phyloP scores from a whole-genome alignment of 1,140 invertebrate species.

The Aphaenogaster floridana region DNA sequence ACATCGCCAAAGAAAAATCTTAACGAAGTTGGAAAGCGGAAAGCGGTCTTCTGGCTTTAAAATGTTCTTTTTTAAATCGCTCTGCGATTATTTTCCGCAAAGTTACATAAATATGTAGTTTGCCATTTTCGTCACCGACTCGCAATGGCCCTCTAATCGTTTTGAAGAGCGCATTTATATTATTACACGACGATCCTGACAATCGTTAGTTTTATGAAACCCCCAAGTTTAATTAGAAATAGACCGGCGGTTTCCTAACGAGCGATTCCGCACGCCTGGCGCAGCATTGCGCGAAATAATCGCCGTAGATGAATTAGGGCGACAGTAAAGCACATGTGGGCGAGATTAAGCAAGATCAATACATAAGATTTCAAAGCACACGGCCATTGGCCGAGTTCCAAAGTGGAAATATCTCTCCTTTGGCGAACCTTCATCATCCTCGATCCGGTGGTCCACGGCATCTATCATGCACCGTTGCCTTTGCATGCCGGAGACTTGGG shows the following conservation, averaged over 20 bases:
- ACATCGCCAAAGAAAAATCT: not conserved
- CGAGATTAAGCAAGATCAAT: constrained; percentile 56
- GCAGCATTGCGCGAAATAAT: constrained; percentile 36
- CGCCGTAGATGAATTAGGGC: constrained; percentile 41
- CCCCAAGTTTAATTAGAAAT: not conserved
- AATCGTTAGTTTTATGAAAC: not conserved
- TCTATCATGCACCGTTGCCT: constrained; percentile 33
- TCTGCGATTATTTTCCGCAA: not conserved
- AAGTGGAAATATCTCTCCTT: constrained; percentile 57
- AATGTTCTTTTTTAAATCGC: not conserved
- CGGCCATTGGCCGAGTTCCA: constrained; percentile 60
- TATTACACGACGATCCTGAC: not conserved
- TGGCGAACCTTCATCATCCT: not conserved
- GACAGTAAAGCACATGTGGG: not conserved
- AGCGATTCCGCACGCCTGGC: not conserved
- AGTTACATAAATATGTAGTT: not conserved
- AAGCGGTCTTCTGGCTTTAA: not conserved
- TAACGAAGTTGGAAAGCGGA: not conserved
- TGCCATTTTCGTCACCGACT: not conserved
- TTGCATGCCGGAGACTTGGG: not conserved
- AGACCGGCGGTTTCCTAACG: constrained; percentile 7
- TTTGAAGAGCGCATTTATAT: not conserved
- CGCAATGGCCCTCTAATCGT: not conserved
- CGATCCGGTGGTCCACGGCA: no score
- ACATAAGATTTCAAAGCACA: constrained; percentile 53